Conservation (phyloP, 2,113 vertebrate genomes). For the Muntiacus reevesi region DNA sequence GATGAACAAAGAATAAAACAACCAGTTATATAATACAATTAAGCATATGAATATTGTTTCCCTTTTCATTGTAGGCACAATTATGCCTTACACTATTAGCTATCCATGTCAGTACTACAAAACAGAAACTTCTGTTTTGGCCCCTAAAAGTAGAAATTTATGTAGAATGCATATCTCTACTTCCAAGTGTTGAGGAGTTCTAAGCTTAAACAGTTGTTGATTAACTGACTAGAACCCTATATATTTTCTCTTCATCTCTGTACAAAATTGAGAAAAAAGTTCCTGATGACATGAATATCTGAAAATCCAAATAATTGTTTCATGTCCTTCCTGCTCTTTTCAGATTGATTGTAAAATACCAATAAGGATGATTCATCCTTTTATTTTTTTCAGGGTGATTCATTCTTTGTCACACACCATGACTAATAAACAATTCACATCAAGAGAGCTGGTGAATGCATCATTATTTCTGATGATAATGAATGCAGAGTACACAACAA, state of each 20-base stretch:
- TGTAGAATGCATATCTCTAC: neutral
- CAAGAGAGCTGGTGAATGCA: neutral
- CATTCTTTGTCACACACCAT: neutral
- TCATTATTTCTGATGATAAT: neutral
- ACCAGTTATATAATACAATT: neutral
- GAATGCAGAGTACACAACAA: neutral
- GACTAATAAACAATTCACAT: slow-evolving; percentile 4
- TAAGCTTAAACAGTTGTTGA: neutral
- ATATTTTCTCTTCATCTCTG: neutral
- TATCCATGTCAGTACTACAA: neutral
- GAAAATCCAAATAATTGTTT: neutral
- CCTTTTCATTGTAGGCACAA: neutral
- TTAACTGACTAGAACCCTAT: neutral
- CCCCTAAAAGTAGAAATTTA: neutral
- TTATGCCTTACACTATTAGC: neutral
- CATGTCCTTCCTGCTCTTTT: neutral
- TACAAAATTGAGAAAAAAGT: neutral
- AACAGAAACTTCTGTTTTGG: neutral
- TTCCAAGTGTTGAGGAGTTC: neutral
- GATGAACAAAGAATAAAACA: slow-evolving; percentile 19
- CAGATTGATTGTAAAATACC: neutral
- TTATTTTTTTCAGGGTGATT: neutral
- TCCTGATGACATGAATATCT: neutral
- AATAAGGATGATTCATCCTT: neutral
- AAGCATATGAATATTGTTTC: neutral